These are phyloP conservation scores for Triplophysa yarkandensis DNA, from an alignment of 2,797 vertebrate species.

Conservation along the genomic window DNA sequence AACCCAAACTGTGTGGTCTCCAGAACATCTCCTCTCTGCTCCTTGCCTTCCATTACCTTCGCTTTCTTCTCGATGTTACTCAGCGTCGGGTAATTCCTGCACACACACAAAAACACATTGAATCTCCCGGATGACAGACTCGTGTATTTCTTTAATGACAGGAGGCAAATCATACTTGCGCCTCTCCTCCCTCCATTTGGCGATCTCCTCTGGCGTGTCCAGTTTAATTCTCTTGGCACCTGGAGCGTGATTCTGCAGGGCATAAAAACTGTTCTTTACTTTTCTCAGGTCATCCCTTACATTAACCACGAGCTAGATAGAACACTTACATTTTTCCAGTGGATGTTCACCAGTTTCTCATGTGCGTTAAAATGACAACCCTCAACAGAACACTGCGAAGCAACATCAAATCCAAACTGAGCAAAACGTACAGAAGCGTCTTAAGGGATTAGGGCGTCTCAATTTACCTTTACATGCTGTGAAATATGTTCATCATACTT, in stretches of 20 bases:
- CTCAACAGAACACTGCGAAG: conserved; percentile 84
- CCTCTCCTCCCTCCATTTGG: conserved; percentile 92
- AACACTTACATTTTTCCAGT: conserved; percentile 92
- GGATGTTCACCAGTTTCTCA: conserved; percentile 92
- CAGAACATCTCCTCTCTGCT: conserved; percentile 86
- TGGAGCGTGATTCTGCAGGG: conserved; percentile 84
- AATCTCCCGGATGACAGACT: background rate
- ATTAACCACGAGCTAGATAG: background rate
- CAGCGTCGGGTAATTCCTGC: conserved; percentile 90
- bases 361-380: conserved; percentile 90
- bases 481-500: conserved; percentile 89
- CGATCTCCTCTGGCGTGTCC: conserved; percentile 90
- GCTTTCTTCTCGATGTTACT: conserved; percentile 86
- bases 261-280: background rate
- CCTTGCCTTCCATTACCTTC: conserved; percentile 74
- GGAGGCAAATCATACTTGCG: conserved; percentile 73
- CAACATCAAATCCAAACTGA: background rate
- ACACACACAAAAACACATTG: background rate
- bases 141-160: background rate
- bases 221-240: conserved; percentile 90
- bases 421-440: too few relatives aligned
- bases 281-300: background rate
- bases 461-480: conserved; percentile 89
- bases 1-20: conserved; percentile 91
- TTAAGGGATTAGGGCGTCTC: too few relatives aligned